phyloP scores from a whole-genome alignment of 2,797 vertebrate species.

The Manis pentadactyla region DNA sequence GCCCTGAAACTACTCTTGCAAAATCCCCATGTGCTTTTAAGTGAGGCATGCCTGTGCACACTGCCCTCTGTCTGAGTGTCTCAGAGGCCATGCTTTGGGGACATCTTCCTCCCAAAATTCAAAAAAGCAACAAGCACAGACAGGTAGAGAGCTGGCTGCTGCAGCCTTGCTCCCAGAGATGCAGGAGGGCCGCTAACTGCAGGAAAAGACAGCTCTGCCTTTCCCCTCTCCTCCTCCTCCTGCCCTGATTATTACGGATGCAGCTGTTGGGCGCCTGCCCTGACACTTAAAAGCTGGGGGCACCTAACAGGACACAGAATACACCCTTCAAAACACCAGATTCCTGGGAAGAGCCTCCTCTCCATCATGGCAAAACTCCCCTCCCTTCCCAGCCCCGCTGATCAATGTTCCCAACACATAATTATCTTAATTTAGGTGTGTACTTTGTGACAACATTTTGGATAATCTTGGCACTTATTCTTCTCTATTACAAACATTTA shows the following conservation, averaged over 20 bases:
- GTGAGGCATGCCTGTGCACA: rapidly evolving
- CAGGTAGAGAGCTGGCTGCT: background rate
- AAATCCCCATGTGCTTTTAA: background rate
- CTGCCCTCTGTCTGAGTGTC: background rate
- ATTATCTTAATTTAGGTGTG: constrained; percentile 78
- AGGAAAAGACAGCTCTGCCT: background rate
- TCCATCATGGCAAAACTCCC: background rate
- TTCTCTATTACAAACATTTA: constrained; percentile 82
- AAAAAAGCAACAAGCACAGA: background rate
- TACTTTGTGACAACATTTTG: constrained; percentile 71
- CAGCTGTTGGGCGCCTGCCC: background rate
- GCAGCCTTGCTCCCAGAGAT: background rate
- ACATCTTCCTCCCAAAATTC: background rate
- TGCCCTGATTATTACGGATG: background rate
- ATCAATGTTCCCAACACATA: constrained; percentile 3
- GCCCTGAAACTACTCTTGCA: background rate
- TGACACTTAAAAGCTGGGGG: background rate
- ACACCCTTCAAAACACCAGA: background rate
- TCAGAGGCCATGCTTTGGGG: rapidly evolving
- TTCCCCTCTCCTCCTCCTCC: background rate
- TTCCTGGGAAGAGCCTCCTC: background rate
- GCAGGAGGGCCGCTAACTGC: background rate
- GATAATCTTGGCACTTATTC: constrained; percentile 64
- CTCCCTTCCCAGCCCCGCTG: constrained; percentile 36
- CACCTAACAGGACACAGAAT: background rate